A percentile compares a stretch with the other conserved stretches of the same genome.
These are phyloP conservation scores for Stercorarius parasiticus DNA, from an alignment of 2,113 vertebrate genomes.

Conservation along the genomic window DNA sequence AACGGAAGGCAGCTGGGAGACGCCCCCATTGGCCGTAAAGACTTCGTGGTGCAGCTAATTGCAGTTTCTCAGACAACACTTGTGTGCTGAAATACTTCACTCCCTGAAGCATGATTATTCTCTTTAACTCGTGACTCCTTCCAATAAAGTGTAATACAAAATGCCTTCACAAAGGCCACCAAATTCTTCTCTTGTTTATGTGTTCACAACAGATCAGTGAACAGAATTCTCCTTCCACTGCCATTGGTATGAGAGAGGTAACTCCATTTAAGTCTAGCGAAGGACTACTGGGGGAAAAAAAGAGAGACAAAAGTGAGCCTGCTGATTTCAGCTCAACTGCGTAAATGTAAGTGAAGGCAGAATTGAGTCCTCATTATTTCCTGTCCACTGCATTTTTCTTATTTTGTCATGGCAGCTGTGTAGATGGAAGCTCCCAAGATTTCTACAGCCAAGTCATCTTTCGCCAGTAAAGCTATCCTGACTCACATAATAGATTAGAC, in stretches of 20 bases:
- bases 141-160: not conserved
- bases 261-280: not conserved
- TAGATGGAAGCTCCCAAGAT: slow-evolving; percentile 22
- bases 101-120: not conserved
- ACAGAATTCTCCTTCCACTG: not conserved
- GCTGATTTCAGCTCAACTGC: not conserved
- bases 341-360: not conserved
- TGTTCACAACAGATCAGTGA: not conserved
- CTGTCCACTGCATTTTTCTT: slow-evolving; percentile 18
- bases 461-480: slow-evolving; percentile 19
- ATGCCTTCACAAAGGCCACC: not conserved
- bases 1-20: not conserved
- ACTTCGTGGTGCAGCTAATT: not conserved
- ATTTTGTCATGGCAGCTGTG: slow-evolving; percentile 34
- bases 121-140: not conserved
- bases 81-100: not conserved
- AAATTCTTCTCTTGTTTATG: not conserved
- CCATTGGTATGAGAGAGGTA: not conserved
- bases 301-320: not conserved
- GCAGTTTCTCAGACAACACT: not conserved
- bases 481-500: slow-evolving; percentile 32
- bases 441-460: slow-evolving; percentile 28
- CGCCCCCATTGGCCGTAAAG: not conserved
- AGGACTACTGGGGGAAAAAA: not conserved
- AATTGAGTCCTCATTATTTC: slow-evolving; percentile 15